phyloP scores from a whole-genome alignment of 2,797 vertebrate species.

The Xiphorhynchus erythropygius region DNA sequence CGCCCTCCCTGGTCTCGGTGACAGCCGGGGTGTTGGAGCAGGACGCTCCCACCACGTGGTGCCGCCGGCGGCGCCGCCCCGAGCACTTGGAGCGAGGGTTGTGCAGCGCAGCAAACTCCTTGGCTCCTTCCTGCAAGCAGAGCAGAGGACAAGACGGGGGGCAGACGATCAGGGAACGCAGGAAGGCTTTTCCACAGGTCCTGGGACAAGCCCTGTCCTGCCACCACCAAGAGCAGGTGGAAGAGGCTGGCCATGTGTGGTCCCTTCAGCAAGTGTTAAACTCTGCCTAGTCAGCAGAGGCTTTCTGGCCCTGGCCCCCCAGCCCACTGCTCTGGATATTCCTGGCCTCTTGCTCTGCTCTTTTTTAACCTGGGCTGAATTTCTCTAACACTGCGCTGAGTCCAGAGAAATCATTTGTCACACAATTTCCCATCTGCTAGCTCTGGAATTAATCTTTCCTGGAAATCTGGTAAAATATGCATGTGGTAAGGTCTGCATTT shows the following conservation, averaged over 20 bases:
- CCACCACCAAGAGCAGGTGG: neutral
- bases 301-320: neutral
- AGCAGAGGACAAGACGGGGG: neutral
- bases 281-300: fast-evolving
- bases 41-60: slow-evolving; percentile 78
- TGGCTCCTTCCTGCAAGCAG: slow-evolving; percentile 91
- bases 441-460: neutral
- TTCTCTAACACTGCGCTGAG: neutral
- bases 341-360: neutral
- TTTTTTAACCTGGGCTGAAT: neutral
- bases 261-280: neutral
- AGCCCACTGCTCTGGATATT: neutral
- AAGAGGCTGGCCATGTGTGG: fast-evolving
- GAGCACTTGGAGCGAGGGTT: slow-evolving; percentile 88
- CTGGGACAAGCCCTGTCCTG: neutral
- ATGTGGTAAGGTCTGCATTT: neutral
- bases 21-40: slow-evolving; percentile 81
- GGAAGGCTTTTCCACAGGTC: neutral
- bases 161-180: neutral
- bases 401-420: neutral
- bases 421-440: neutral
- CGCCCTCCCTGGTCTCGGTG: slow-evolving; percentile 85
- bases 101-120: slow-evolving; percentile 93
- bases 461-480: neutral
- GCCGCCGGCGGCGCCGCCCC: slow-evolving; percentile 84